Evolutionary conservation across 1,140 invertebrate species (phyloP).

Genomic region (Diorhabda elongata): DNA sequence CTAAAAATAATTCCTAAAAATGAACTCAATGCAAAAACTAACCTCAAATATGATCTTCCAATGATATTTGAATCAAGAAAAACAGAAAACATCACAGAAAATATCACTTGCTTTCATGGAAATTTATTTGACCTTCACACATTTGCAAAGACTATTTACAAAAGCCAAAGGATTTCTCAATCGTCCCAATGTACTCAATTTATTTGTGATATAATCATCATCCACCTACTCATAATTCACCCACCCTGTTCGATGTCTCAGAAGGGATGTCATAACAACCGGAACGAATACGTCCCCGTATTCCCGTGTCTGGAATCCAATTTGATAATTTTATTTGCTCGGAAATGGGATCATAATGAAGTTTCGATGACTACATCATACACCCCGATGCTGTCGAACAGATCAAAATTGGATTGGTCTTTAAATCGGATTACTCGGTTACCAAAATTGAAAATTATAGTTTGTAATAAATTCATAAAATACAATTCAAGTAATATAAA

Average conservation of each 20-base stretch:
- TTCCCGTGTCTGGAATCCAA: constrained; percentile 29
- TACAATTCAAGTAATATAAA: too few species aligned
- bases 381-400: constrained; percentile 22
- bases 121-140: too few species aligned
- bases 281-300: constrained; percentile 7
- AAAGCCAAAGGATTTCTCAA: too few species aligned
- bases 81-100: too few species aligned
- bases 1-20: too few species aligned
- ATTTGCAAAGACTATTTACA: too few species aligned
- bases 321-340: constrained; percentile 38
- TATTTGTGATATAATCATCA: too few species aligned
- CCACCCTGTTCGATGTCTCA: not conserved
- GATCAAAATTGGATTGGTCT: constrained; percentile 2
- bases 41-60: too few species aligned
- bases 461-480: not conserved
- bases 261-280: not conserved
- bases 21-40: too few species aligned
- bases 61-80: too few species aligned
- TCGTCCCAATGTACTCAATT: too few species aligned
- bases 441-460: constrained; percentile 1
- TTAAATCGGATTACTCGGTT: not conserved
- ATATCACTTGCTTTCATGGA: too few species aligned
- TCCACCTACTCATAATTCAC: not conserved
- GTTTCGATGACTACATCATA: constrained; percentile 36
- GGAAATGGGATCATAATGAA: constrained; percentile 39